Conservation (phyloP, 2,888 invertebrate species). For the Andrena minutula region DNA sequence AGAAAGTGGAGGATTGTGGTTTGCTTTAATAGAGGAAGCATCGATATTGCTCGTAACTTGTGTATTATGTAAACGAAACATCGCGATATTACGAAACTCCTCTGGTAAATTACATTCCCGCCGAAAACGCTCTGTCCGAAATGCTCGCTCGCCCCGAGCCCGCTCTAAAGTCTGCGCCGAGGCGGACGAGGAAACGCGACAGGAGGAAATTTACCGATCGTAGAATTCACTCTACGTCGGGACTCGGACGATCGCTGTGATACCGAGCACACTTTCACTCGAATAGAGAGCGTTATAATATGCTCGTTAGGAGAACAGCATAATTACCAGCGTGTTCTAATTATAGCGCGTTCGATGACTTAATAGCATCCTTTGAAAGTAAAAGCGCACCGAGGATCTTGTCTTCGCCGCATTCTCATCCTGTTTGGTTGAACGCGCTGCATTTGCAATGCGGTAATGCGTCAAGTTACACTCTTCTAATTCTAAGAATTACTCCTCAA, state of each 20-base stretch:
- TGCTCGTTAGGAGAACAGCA: constrained; percentile 36
- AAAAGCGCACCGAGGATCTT: constrained; percentile 28
- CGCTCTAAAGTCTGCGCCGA: background rate
- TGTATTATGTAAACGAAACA: constrained; percentile 31
- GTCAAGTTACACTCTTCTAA: background rate
- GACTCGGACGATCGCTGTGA: constrained; percentile 4
- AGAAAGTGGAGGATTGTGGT: background rate
- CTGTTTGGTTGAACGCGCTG: background rate
- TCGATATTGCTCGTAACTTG: constrained; percentile 19
- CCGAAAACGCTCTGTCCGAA: background rate
- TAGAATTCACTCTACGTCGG: background rate
- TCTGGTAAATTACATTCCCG: constrained; percentile 9
- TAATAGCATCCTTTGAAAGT: constrained; percentile 41
- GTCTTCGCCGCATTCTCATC: constrained; percentile 1
- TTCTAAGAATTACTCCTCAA: background rate
- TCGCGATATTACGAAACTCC: constrained; percentile 5
- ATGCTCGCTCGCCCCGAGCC: background rate
- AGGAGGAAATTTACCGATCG: constrained; percentile 7
- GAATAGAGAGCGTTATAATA: constrained; percentile 48
- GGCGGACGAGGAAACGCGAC: constrained; percentile 23
- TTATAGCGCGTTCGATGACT: constrained; percentile 40
- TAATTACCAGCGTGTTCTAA: constrained; percentile 46
- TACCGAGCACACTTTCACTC: constrained; percentile 52
- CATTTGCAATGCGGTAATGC: background rate
- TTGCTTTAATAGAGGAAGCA: constrained; percentile 24